Percentiles rank a stretch among this genome's conserved stretches.
phyloP scores from a whole-genome alignment of 2,888 invertebrate genomes.

The Nycteola revayana region DNA sequence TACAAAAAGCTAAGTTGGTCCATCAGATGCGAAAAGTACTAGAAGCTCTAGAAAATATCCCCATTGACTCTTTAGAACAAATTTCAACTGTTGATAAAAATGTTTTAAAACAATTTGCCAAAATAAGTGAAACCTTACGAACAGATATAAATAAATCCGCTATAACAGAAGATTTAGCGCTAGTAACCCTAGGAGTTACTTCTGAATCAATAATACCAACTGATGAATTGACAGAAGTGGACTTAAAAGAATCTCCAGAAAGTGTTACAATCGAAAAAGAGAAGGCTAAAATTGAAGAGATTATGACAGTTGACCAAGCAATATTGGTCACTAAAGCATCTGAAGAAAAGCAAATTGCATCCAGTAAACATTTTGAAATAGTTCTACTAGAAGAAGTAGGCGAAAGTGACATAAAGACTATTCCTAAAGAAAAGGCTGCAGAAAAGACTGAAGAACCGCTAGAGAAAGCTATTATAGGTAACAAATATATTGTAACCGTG shows the following conservation, averaged over 20 bases:
- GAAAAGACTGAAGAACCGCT: conserved; percentile 5
- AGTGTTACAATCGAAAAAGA: too few species aligned
- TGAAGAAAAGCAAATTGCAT: neutral
- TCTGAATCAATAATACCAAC: too few species aligned
- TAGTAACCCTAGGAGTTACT: too few species aligned
- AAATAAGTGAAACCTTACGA: conserved; percentile 25
- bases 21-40: conserved; percentile 35
- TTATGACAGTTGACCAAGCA: too few species aligned
- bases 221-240: too few species aligned
- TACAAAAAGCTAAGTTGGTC: conserved; percentile 27
- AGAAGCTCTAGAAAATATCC: conserved; percentile 23
- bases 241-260: too few species aligned
- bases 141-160: too few species aligned
- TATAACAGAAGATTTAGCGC: too few species aligned
- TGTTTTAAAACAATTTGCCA: conserved; percentile 19
- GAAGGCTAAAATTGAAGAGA: too few species aligned
- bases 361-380: neutral
- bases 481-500: too few species aligned
- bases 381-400: conserved; percentile 4
- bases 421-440: neutral
- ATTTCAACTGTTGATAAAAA: conserved; percentile 17
- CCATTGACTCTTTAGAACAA: conserved; percentile 27
- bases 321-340: neutral
- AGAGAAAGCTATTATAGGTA: conserved; percentile 16
- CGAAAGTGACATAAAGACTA: conserved; percentile 1